These are phyloP conservation scores for Lutjanus campechanus DNA, from an alignment of 2,797 vertebrate species.

Conservation along the genomic window DNA sequence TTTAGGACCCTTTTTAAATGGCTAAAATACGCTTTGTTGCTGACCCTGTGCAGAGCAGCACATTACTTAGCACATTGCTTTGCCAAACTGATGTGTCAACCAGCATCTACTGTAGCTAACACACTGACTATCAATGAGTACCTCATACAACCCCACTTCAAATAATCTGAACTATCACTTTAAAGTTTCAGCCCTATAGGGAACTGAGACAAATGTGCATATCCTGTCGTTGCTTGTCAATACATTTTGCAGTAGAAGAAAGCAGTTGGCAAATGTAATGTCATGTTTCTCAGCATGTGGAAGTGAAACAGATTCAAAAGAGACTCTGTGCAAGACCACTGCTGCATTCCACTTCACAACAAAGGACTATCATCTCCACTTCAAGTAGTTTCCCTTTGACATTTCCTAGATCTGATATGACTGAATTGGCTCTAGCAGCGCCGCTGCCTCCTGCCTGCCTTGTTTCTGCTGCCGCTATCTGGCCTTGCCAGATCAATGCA, in stretches of 20 bases:
- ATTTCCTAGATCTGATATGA: slow-evolving; percentile 59
- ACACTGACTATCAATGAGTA: no score
- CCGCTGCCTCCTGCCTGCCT: slow-evolving; percentile 24
- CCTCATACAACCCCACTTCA: no score
- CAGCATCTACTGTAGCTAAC: no score
- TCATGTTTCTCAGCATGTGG: slow-evolving; percentile 17
- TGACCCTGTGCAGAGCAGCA: no score
- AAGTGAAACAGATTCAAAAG: slow-evolving; percentile 34
- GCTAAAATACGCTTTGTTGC: no score
- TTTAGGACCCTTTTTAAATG: no score
- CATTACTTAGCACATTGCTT: no score
- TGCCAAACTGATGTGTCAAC: no score
- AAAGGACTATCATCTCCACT: slow-evolving; percentile 22
- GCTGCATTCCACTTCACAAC: slow-evolving; percentile 30
- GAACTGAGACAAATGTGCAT: slow-evolving; percentile 9
- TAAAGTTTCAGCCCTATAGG: no score
- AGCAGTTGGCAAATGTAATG: slow-evolving; percentile 16
- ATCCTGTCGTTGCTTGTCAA: slow-evolving; percentile 43
- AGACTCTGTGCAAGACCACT: slow-evolving; percentile 20
- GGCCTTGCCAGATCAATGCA: slow-evolving; percentile 51
- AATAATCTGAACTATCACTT: no score
- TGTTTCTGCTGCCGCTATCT: slow-evolving; percentile 44
- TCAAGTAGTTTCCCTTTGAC: slow-evolving; percentile 39
- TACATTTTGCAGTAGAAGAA: slow-evolving; percentile 36
- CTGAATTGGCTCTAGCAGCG: slow-evolving; percentile 14